Conservation (phyloP, 1,140 invertebrate species). For the Leptinotarsa lineolata region DNA sequence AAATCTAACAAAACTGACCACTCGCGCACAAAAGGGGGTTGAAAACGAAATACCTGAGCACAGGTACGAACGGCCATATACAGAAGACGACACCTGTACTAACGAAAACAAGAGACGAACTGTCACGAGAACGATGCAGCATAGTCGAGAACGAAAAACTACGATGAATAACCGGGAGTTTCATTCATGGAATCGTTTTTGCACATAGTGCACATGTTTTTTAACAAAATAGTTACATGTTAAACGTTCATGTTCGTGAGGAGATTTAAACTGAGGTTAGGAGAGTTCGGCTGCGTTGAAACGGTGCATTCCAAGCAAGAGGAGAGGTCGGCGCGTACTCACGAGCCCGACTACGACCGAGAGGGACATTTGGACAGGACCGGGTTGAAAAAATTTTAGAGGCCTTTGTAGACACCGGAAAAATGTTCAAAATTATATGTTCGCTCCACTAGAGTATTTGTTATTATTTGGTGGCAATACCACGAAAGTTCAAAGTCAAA, state of each 20-base stretch:
- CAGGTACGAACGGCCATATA: neutral
- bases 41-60: neutral
- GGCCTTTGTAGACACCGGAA: too few relatives aligned
- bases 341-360: conserved; percentile 11
- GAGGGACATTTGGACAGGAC: neutral
- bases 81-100: conserved; percentile 18
- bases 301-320: conserved; percentile 22
- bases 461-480: too few relatives aligned
- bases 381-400: neutral
- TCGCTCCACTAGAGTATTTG: too few relatives aligned
- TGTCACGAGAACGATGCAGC: conserved; percentile 15
- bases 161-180: conserved; percentile 1
- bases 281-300: conserved; percentile 2
- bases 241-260: neutral
- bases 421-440: too few relatives aligned
- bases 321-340: conserved; percentile 16
- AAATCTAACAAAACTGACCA: conserved; percentile 38
- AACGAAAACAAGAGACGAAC: conserved; percentile 13
- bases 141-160: conserved; percentile 16
- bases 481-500: too few relatives aligned
- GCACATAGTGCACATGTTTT: conserved; percentile 15
- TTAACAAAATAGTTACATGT: neutral
- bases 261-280: conserved; percentile 17
- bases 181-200: conserved; percentile 17
- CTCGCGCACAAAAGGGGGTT: neutral